phyloP scores from a whole-genome alignment of 2,888 invertebrate species.

The Dryobota labecula region DNA sequence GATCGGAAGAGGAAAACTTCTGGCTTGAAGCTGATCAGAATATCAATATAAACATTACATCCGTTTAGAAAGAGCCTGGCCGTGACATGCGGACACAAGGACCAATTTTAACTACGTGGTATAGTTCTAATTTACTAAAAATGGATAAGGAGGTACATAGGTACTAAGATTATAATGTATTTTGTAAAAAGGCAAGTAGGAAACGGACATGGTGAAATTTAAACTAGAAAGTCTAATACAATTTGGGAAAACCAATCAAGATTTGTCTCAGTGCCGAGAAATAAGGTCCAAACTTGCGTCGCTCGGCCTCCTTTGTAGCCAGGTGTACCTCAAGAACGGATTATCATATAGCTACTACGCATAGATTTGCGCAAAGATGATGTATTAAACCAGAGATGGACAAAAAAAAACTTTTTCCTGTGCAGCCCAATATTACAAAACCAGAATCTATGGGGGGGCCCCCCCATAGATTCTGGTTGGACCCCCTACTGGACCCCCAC shows the following conservation, averaged over 20 bases:
- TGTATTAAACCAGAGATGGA: too few relatives aligned
- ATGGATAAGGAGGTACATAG: not conserved
- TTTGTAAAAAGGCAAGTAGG: not conserved
- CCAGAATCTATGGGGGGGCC: too few relatives aligned
- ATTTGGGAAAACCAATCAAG: not conserved
- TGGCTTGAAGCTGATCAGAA: slow-evolving; percentile 20
- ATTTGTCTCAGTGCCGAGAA: not conserved
- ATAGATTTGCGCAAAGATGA: not conserved
- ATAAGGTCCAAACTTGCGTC: not conserved
- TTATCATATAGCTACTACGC: not conserved
- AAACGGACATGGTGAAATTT: not conserved
- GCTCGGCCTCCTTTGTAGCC: too few relatives aligned
- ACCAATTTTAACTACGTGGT: not conserved
- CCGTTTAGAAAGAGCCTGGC: not conserved
- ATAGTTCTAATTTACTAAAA: not conserved
- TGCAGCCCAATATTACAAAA: too few relatives aligned
- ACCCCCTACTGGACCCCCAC: too few relatives aligned
- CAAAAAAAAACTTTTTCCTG: too few relatives aligned
- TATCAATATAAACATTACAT: slow-evolving; percentile 27
- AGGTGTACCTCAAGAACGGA: not conserved
- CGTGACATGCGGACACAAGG: not conserved
- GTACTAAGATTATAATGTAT: not conserved
- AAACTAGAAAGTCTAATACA: not conserved
- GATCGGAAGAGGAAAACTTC: slow-evolving; percentile 18
- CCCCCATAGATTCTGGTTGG: too few relatives aligned